Evolutionary conservation across 2,113 vertebrate genomes (phyloP), one percentile per base, ranked within the genome.

Genomic region (Bungarus multicinctus): DNA sequence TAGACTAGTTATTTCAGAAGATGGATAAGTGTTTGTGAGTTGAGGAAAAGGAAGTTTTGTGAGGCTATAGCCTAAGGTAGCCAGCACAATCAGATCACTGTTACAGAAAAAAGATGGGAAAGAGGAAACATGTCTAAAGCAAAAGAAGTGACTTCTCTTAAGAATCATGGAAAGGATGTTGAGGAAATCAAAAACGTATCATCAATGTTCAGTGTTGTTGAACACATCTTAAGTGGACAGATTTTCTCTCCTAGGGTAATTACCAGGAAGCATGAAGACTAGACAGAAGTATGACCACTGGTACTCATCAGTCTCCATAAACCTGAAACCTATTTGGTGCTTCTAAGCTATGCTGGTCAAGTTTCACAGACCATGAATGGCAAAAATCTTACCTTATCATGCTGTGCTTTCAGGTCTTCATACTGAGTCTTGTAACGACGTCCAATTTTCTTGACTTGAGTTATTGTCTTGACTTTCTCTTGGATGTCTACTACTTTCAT

Each of bases 361-460:
- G 52, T 93, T 89, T 39, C 39, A 88, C 50, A 8, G 45, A 91
- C 89, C 87, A 55, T 8, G 74, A 43, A 81, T 81, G 16, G 34
- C 93, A 4, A 2, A 20, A 54, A 60, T 43, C 34, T 89, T 94
- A 99, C 99, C 98, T 98, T 99, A 94, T 99, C 99, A 34, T 99
- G 98, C 23, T 98, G 97, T 74, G 98, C 97, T 96, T 99, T 99
- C 39, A 99, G 98, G 93, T 99, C 99, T 95, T 99, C 99, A 91
- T 99, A 99, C 0, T 99, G 99, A 53, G 98, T 99, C 96, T 99
- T 99, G 95, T 99, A 99, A 53, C 99, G 97, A 1, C 99, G 98
- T 6, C 99, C 99, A 3, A 99, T 99, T 97, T 99, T 99, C 97
- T 99, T 99, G 92, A 99, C 99, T 95, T 99, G 99, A 22, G 97